phyloP scores from a whole-genome alignment of 2,797 vertebrate genomes.

The Poeciliopsis paucimaculata region DNA sequence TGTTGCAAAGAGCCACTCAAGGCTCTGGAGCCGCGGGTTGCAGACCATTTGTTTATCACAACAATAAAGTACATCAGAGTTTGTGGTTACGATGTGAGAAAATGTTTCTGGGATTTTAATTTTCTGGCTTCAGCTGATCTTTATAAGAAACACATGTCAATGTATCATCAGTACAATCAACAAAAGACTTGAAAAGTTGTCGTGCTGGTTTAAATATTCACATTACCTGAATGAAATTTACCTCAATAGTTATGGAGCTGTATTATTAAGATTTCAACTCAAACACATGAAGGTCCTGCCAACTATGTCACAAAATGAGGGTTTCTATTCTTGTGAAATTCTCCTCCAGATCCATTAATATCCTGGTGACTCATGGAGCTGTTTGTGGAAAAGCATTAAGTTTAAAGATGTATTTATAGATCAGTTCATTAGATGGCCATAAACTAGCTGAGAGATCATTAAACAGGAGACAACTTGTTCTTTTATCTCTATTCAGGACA shows the following conservation, averaged over 20 bases:
- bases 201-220: background rate
- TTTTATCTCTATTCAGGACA: background rate
- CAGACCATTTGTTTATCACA: background rate
- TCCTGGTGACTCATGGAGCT: background rate
- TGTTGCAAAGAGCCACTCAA: no score
- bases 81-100: background rate
- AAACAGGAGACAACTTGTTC: background rate
- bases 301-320: background rate
- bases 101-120: background rate
- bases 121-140: background rate
- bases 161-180: background rate
- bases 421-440: background rate
- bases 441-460: background rate
- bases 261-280: background rate
- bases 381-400: background rate
- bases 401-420: background rate
- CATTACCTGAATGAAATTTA: background rate
- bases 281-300: background rate
- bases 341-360: background rate
- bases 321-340: conserved; percentile 1
- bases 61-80: background rate
- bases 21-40: no score
- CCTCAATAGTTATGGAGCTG: background rate
- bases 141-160: background rate
- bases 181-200: background rate